Base-by-base conservation (phyloP, 2,797 vertebrate species). In the Lates japonicus region DNA sequence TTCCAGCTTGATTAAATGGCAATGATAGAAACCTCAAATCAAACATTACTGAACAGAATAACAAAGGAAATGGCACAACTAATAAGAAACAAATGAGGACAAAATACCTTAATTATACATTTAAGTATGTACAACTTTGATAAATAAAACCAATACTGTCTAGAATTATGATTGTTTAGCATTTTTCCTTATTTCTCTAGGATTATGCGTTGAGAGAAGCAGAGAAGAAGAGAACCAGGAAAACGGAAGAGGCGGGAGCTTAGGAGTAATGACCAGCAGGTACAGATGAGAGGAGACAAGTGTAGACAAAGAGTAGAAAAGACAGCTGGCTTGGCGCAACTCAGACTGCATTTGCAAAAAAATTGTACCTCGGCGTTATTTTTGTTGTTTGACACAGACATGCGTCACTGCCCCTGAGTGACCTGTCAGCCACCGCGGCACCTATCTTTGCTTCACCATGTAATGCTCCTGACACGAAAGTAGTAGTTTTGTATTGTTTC, bases 81-180 rank as follows among this genome's bases (percentile, higher is more conserved):
- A 89, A 87, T 74, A 86, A 85, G 66, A 82, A 92, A 95, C 95
- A 96, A 96, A 96, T 94, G 91, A 93, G 92, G 93, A 95, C 90
- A 95, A 95, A 79, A 97, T 89, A 92, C 55, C 91, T 80, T n/a
- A n/a, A 92, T 95, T 97, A 95, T 97, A 97, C 97, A 97, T 90
- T 94, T 88, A 95, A 95, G 92, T 97, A 97, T 98, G 93, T 97
- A 98, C 97, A 98, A 85, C 94, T 96, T 95, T 94, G 96, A 98
- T 98, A 98, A 98, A 98, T 97, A 98, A 95, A 95, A n/a, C 92
- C 93, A 97, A 97, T 93, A 97, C 96, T 97, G 96, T 87, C 89
- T 90, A 92, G 80, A 93, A 82, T 81, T 76, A 81, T 72, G 89
- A 93, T 91, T 89, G 91, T 84, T 90, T 86, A 91, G 72, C 78